phyloP scores from a whole-genome alignment of 2,888 invertebrate species.

The Ichneumoninae sp. region DNA sequence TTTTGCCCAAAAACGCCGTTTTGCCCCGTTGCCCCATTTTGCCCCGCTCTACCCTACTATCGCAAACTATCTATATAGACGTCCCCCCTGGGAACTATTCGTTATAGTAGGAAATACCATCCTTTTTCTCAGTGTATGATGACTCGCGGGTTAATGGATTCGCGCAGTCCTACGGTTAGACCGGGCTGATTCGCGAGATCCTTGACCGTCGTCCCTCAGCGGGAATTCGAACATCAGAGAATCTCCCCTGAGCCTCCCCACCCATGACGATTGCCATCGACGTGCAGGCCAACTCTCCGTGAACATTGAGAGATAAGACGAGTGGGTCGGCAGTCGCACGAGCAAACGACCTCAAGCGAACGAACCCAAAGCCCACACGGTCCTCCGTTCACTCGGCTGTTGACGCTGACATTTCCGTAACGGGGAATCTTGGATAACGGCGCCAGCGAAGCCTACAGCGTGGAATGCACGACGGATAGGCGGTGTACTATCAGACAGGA shows the following conservation, averaged over 20 bases:
- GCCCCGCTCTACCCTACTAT: too few relatives aligned
- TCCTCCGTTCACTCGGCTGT: conserved; percentile 6
- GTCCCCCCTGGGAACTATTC: too few relatives aligned
- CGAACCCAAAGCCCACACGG: conserved; percentile 9
- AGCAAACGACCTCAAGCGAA: conserved; percentile 25
- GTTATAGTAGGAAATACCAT: too few relatives aligned
- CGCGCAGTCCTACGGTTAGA: not conserved
- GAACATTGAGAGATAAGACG: conserved; percentile 39
- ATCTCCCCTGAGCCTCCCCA: not conserved
- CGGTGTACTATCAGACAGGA: conserved; percentile 15
- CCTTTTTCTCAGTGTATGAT: conserved; percentile 3
- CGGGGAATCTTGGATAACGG: conserved; percentile 4
- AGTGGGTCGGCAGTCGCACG: conserved; percentile 24
- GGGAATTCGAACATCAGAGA: not conserved
- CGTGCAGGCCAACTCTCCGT: conserved; percentile 13
- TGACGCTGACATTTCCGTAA: conserved; percentile 19
- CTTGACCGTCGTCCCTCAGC: conserved; percentile 14
- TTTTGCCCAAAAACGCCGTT: too few relatives aligned
- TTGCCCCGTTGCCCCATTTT: too few relatives aligned
- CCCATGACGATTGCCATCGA: conserved; percentile 21
- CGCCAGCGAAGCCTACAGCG: not conserved
- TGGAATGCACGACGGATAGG: not conserved
- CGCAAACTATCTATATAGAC: too few relatives aligned
- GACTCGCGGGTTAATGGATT: conserved; percentile 50
- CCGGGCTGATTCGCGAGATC: conserved; percentile 10